Conservation (phyloP, 2,113 vertebrate species). For the Nycticorax nycticorax region DNA sequence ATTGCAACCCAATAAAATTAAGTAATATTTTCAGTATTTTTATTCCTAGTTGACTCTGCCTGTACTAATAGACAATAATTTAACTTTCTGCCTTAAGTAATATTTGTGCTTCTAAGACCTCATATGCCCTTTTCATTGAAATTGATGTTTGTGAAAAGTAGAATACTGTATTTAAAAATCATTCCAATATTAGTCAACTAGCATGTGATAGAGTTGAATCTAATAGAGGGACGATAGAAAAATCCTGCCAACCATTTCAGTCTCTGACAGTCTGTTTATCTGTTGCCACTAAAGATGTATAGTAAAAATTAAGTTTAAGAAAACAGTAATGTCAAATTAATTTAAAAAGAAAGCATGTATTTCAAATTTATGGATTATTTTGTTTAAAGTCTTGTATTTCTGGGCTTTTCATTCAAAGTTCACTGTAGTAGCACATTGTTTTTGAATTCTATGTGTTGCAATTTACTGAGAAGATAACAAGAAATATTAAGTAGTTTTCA, state of each 20-base stretch:
- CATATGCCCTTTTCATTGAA: constrained; percentile 20
- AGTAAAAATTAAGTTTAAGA: constrained; percentile 61
- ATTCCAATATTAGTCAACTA: constrained; percentile 19
- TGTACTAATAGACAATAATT: constrained; percentile 57
- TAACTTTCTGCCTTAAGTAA: constrained; percentile 62
- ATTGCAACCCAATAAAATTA: constrained; percentile 42
- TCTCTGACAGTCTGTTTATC: constrained; percentile 49
- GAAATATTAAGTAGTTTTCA: constrained; percentile 27
- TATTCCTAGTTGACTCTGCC: constrained; percentile 53
- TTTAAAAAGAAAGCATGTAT: constrained; percentile 66
- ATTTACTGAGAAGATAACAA: constrained; percentile 17
- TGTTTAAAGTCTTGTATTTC: constrained; percentile 52
- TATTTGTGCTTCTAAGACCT: constrained; percentile 33
- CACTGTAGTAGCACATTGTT: constrained; percentile 76
- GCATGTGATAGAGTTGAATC: neutral
- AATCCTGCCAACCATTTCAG: constrained; percentile 47
- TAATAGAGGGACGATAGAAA: constrained; percentile 34
- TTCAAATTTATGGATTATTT: constrained; percentile 49
- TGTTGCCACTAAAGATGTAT: constrained; percentile 65
- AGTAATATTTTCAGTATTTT: constrained; percentile 39
- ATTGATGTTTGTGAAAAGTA: constrained; percentile 34
- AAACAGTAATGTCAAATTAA: constrained; percentile 57
- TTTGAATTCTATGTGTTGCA: constrained; percentile 51
- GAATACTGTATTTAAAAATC: neutral
- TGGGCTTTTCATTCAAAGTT: constrained; percentile 18